phyloP scores from a whole-genome alignment of 2,113 vertebrate species.

The Mormyrus lacerda region DNA sequence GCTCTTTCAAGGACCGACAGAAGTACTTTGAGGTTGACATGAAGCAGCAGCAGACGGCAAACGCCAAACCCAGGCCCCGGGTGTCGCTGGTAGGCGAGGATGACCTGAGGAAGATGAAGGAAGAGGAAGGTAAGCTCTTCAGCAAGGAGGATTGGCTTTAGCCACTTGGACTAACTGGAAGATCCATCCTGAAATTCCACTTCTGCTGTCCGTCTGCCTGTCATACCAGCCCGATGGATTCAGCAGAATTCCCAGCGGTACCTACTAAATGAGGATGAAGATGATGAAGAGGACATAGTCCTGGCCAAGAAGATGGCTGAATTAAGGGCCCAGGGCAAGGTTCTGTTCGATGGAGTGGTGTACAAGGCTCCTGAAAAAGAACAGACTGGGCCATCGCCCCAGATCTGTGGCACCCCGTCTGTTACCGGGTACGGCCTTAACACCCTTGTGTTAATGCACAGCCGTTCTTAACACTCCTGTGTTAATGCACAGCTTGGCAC shows the following conservation, averaged over 20 bases:
- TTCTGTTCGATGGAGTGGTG: conserved; percentile 74
- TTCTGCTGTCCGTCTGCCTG: not conserved
- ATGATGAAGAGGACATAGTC: conserved; percentile 67
- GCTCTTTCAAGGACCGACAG: conserved; percentile 87
- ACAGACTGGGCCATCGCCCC: conserved; percentile 34
- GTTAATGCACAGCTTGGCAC: conserved; percentile 42
- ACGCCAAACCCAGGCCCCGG: conserved; percentile 76
- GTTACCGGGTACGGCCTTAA: conserved; percentile 11
- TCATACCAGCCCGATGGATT: conserved; percentile 70
- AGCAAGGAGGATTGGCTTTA: not conserved
- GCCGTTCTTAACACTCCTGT: not conserved
- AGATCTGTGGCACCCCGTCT: conserved; percentile 44
- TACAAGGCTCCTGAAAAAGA: conserved; percentile 66
- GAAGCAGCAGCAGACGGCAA: conserved; percentile 73
- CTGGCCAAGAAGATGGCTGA: conserved; percentile 48
- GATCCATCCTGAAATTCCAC: not conserved
- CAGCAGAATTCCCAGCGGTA: conserved; percentile 69
- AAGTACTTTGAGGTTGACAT: conserved; percentile 95
- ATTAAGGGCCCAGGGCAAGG: conserved; percentile 57
- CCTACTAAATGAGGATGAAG: conserved; percentile 72
- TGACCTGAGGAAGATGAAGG: conserved; percentile 93
- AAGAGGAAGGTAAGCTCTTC: conserved; percentile 77
- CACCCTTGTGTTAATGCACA: conserved; percentile 37
- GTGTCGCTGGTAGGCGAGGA: conserved; percentile 89
- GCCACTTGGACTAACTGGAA: not conserved